Evolutionary conservation across 2,797 vertebrate species (phyloP).

Genomic region (Rhabdophis nuchalis): DNA sequence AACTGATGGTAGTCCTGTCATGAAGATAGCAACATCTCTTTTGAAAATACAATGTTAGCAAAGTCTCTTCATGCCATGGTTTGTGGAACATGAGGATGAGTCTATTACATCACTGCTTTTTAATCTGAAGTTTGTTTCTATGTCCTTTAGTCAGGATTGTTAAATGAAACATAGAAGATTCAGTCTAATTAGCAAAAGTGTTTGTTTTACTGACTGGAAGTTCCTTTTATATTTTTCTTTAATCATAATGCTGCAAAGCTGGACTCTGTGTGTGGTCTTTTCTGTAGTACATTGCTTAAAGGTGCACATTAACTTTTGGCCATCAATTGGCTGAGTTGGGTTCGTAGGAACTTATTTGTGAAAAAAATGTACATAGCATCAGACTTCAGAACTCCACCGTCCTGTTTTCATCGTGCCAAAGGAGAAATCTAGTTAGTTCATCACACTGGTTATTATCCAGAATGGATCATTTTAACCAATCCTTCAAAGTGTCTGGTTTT

Average conservation of each 20-base stretch:
- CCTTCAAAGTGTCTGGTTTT: neutral
- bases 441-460: neutral
- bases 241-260: neutral
- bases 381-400: neutral
- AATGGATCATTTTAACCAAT: neutral
- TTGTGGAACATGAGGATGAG: neutral
- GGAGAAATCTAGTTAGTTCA: neutral
- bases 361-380: neutral
- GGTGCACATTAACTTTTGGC: neutral
- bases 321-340: neutral
- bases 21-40: neutral
- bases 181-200: neutral
- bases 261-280: neutral
- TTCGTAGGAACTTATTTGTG: neutral
- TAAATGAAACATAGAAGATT: neutral
- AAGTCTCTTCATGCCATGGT: neutral
- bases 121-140: neutral
- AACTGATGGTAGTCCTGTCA: neutral
- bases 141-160: neutral
- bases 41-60: neutral
- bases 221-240: neutral
- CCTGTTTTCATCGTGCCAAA: neutral
- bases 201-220: neutral
- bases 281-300: neutral
- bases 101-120: neutral